phyloP scores from a whole-genome alignment of 2,888 invertebrate genomes.

The Amitus sp. region DNA sequence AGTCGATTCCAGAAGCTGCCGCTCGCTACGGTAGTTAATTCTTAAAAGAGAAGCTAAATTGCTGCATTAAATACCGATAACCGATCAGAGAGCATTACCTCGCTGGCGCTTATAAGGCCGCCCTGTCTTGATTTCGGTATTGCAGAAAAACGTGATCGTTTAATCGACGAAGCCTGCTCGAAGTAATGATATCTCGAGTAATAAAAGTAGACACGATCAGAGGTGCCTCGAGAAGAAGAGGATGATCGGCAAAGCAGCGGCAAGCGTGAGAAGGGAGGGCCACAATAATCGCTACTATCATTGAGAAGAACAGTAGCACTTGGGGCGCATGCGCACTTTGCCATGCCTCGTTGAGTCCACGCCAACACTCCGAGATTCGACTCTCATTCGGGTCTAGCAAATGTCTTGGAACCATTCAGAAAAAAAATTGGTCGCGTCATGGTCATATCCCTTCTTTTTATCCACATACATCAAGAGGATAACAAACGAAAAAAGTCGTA shows the following conservation, averaged over 20 bases:
- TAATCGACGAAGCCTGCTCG: conserved; percentile 42
- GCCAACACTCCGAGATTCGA: no score
- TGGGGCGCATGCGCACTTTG: conserved; percentile 48
- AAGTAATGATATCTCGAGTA: conserved; percentile 45
- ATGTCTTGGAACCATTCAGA: no score
- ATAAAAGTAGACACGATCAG: conserved; percentile 37
- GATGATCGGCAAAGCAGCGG: conserved; percentile 28
- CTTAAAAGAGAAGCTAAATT: no score
- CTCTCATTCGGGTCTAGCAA: no score
- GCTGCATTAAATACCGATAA: neutral
- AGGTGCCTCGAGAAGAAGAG: conserved; percentile 28
- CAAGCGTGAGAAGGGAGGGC: conserved; percentile 23
- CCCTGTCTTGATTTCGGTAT: neutral
- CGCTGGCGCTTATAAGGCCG: neutral
- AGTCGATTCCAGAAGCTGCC: no score
- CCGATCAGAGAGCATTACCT: neutral
- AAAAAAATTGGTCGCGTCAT: no score
- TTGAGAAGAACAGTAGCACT: conserved; percentile 26
- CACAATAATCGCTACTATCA: conserved; percentile 36
- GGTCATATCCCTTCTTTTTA: no score
- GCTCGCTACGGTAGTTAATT: no score
- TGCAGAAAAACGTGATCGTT: conserved; percentile 27
- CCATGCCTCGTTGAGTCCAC: conserved; percentile 56
- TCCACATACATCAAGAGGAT: no score
- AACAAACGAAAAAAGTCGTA: no score